Evolutionary conservation across 2,113 vertebrate species (phyloP).

Genomic region (Cottus gobio): DNA sequence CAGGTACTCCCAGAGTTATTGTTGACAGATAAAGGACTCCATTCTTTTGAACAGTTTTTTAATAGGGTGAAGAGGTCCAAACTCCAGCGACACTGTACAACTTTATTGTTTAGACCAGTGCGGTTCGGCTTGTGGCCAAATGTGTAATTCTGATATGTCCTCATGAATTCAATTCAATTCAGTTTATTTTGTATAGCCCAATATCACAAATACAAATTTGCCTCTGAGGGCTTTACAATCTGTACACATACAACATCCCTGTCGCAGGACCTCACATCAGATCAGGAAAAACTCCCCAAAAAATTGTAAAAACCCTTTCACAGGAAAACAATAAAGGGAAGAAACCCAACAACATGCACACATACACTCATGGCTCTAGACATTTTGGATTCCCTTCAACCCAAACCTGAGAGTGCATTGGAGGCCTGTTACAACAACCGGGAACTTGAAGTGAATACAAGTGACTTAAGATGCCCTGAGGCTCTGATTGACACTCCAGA

Average conservation of each 20-base stretch:
- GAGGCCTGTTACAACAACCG: constrained; percentile 40
- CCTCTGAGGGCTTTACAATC: too few relatives aligned
- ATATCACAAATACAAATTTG: too few relatives aligned
- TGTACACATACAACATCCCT: too few relatives aligned
- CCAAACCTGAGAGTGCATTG: constrained; percentile 7
- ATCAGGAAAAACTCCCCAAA: too few relatives aligned
- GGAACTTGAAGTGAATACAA: constrained; percentile 16
- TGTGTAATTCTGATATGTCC: constrained; percentile 1
- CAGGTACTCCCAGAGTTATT: neutral
- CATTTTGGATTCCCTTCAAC: constrained; percentile 16
- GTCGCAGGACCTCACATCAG: too few relatives aligned
- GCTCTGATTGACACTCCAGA: constrained; percentile 30
- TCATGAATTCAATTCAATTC: too few relatives aligned
- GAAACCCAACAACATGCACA: constrained; percentile 2
- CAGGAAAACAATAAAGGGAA: too few relatives aligned
- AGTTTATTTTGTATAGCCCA: too few relatives aligned
- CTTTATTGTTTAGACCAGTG: neutral
- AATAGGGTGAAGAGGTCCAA: neutral
- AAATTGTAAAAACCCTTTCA: too few relatives aligned
- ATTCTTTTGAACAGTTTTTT: neutral
- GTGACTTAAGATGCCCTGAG: constrained; percentile 33
- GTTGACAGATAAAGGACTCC: neutral
- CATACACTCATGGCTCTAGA: neutral
- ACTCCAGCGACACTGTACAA: neutral
- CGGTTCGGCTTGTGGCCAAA: too few relatives aligned